phyloP scores from a whole-genome alignment of 2,113 vertebrate species.

The Hemiprocne comata region DNA sequence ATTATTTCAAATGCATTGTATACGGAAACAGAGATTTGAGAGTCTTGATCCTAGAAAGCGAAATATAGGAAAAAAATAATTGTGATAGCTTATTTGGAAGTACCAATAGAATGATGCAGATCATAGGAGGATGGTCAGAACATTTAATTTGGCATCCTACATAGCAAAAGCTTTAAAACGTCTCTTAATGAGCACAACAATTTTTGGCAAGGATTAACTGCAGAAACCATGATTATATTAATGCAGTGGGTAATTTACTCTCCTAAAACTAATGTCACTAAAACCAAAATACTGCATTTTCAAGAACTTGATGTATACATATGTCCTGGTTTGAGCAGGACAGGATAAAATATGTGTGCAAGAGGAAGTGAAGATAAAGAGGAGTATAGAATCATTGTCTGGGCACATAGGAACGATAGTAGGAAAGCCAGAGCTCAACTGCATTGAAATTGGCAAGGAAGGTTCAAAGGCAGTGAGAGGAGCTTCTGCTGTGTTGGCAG shows the following conservation, averaged over 20 bases:
- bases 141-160: not conserved
- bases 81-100: not conserved
- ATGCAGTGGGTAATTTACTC: not conserved
- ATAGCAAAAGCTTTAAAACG: not conserved
- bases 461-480: not conserved
- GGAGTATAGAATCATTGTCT: not conserved
- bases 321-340: too few species aligned
- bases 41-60: not conserved
- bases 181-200: not conserved
- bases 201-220: not conserved
- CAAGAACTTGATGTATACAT: not conserved
- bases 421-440: not conserved
- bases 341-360: not conserved
- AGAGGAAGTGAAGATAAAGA: not conserved
- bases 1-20: not conserved
- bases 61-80: not conserved
- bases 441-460: not conserved
- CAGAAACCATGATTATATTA: not conserved
- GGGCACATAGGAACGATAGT: not conserved
- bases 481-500: not conserved
- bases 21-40: not conserved
- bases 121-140: not conserved
- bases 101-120: not conserved
- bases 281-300: not conserved
- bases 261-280: not conserved